Conservation (phyloP, 1,140 invertebrate genomes). For the Rhopalosiphum maidis region DNA sequence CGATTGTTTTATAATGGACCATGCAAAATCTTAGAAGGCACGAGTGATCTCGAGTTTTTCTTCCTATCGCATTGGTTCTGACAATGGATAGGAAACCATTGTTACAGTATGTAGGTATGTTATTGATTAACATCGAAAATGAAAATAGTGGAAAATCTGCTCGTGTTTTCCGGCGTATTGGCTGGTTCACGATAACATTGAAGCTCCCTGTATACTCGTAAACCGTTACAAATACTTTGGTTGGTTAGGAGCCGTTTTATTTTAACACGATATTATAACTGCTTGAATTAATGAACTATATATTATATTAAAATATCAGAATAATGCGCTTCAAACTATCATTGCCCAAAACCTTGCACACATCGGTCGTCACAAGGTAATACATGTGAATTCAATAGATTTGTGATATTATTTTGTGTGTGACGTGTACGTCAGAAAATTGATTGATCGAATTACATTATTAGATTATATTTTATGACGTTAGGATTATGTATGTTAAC, state of each 20-base stretch:
- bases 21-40: background rate
- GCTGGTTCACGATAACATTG: background rate
- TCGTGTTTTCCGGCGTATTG: no score
- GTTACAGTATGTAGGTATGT: background rate
- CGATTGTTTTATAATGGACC: background rate
- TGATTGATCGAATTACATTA: background rate
- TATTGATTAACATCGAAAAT: no score
- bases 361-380: background rate
- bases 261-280: background rate
- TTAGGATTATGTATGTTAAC: background rate
- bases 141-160: no score
- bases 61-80: background rate
- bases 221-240: background rate
- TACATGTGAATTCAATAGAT: background rate
- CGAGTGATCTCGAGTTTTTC: background rate
- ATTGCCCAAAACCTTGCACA: background rate
- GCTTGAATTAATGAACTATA: background rate
- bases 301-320: background rate
- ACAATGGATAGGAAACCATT: background rate
- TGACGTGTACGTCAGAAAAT: no score
- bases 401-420: no score
- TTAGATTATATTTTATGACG: background rate
- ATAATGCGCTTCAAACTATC: background rate
- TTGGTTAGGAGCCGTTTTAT: background rate
- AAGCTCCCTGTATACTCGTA: background rate